Conservation (phyloP, 2,888 invertebrate genomes). For the Dynastes maya region DNA sequence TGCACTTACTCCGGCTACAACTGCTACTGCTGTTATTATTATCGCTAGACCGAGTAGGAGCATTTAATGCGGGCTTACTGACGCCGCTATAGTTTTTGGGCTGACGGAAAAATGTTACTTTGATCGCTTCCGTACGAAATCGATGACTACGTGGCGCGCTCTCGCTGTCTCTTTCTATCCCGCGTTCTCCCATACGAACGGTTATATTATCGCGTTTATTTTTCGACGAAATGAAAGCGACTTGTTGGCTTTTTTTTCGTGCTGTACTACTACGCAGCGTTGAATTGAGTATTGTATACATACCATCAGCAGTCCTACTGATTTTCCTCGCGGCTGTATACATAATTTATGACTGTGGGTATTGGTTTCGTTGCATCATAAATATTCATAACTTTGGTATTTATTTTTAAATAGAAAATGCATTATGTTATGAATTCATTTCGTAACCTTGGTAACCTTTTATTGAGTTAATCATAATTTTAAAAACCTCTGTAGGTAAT, state of each 20-base stretch:
- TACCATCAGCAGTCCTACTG: slow-evolving; percentile 9
- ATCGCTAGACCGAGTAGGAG: slow-evolving; percentile 20
- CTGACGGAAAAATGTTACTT: slow-evolving; percentile 43
- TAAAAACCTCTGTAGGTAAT: too few species aligned
- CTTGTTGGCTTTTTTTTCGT: neutral
- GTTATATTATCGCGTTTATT: slow-evolving; percentile 26
- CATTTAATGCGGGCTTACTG: slow-evolving; percentile 32
- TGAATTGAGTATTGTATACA: slow-evolving; percentile 16
- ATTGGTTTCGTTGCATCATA: slow-evolving; percentile 1
- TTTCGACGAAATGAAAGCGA: slow-evolving; percentile 18
- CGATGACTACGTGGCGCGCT: slow-evolving; percentile 21
- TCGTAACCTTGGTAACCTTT: too few species aligned
- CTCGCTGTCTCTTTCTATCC: slow-evolving; percentile 1
- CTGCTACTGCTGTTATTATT: slow-evolving; percentile 24
- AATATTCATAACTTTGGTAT: slow-evolving; percentile 10
- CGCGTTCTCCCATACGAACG: neutral
- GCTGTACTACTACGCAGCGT: neutral
- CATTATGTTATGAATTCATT: too few species aligned
- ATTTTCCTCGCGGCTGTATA: slow-evolving; percentile 23
- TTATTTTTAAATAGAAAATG: neutral
- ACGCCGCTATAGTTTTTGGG: slow-evolving; percentile 44
- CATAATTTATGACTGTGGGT: slow-evolving; percentile 18
- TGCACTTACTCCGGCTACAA: neutral
- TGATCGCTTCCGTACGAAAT: slow-evolving; percentile 38
- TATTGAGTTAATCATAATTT: too few species aligned